phyloP scores from a whole-genome alignment of 2,797 vertebrate species.

The Gallirallus australis region DNA sequence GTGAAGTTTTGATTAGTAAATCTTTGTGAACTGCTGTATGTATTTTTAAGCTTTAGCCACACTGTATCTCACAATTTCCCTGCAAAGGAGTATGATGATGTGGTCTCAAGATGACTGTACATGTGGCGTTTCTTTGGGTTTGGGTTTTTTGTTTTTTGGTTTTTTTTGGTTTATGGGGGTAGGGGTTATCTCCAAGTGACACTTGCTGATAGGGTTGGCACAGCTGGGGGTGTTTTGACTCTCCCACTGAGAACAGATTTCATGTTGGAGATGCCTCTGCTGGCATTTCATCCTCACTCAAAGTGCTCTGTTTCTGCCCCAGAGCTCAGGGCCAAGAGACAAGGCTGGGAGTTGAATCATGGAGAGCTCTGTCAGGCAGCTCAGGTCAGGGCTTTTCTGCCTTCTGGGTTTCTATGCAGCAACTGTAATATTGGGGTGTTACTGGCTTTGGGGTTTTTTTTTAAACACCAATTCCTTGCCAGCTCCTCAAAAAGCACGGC shows the following conservation, averaged over 20 bases:
- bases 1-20: neutral
- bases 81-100: neutral
- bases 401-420: neutral
- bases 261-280: neutral
- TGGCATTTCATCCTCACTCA: neutral
- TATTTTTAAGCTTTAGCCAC: neutral
- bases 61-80: neutral
- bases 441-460: neutral
- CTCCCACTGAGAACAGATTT: neutral
- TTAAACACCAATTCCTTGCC: neutral
- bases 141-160: no score
- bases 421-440: neutral
- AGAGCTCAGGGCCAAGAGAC: neutral
- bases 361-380: neutral
- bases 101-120: neutral
- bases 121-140: no score
- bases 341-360: neutral
- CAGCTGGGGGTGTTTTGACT: neutral
- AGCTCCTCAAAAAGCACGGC: neutral
- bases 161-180: neutral
- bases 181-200: neutral
- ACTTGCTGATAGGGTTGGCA: neutral
- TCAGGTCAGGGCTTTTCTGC: neutral
- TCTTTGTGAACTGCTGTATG: neutral
- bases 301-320: neutral